Base-by-base conservation (phyloP, 1,140 invertebrate species). In the Coenobita brevimanus region DNA sequence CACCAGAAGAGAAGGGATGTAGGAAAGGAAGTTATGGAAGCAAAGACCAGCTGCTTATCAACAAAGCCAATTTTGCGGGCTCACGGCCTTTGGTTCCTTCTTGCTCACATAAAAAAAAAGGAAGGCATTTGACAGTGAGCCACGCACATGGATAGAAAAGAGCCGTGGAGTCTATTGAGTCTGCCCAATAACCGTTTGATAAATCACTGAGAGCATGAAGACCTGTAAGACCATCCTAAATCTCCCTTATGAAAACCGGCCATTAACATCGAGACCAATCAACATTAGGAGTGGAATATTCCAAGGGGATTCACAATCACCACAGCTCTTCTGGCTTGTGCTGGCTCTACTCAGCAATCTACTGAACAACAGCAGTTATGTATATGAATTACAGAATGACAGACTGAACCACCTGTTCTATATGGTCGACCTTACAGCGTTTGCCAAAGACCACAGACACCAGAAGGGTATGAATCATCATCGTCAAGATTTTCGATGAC, bases 21-120 rank as follows among this genome's bases (percentile, higher is more conserved):
- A 67, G 30, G 64, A 67, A 33, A 24, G 24, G 64, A 67, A 67
- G 64, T 24, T 67, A 67, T 33, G 64, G 64, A 67, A 17, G 64
- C 1, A 67, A 67, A 67, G 64, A 67, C 64, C 64, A 67, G 30
- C 64, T 67, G 64, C 64, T 67, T 10, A 67, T 67, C n/a, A 67
- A 67, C 10, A 67, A 67, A 24, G 30, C 10, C 10, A 24, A 10
- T 6, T n/a, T 67, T n/a, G 62, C 0, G 24, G 24, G 10, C 10
- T 10, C 30, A 67, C n/a, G n/a, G n/a, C n/a, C n/a, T n/a, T n/a
- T n/a, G n/a, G n/a, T n/a, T n/a, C n/a, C n/a, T n/a, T n/a, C n/a
- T n/a, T n/a, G 24, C 10, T 27, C 10, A 13, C 10, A 1, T 10
- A 67, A 67, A 24, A 67, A 33, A 2, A 67, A 67, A 1, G 30